These are phyloP conservation scores for Heliconius hermathena DNA, from an alignment of 1,140 invertebrate genomes.

Conservation along the genomic window DNA sequence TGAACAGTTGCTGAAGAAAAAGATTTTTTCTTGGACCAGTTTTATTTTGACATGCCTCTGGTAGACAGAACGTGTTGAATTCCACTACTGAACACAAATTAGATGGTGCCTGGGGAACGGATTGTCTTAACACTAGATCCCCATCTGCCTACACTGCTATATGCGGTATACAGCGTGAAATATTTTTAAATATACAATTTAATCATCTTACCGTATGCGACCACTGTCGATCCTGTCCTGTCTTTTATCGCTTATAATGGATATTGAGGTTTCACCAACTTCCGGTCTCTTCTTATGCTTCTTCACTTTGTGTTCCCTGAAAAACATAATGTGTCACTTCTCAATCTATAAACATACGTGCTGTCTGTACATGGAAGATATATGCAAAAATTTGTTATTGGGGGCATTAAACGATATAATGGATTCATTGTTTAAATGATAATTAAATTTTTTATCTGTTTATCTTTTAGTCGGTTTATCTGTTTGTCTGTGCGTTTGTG, in stretches of 20 bases:
- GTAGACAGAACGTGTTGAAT: not conserved
- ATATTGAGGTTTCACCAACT: constrained; percentile 60
- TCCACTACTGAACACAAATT: not conserved
- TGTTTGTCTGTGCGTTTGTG: no score
- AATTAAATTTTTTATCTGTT: no score
- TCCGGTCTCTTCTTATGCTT: constrained; percentile 56
- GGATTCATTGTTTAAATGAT: no score
- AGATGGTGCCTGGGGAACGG: not conserved
- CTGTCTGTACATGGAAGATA: no score
- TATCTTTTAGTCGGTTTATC: no score
- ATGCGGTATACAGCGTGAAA: not conserved
- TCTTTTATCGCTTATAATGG: constrained; percentile 65
- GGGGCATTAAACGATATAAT: no score
- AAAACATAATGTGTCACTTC: no score
- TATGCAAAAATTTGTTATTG: no score
- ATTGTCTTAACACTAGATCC: not conserved
- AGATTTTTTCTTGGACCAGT: no score
- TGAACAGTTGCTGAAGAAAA: no score
- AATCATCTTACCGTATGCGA: constrained; percentile 59
- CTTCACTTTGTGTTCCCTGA: constrained; percentile 60
- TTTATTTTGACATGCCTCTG: no score
- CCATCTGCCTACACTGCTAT: not conserved
- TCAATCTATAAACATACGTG: no score
- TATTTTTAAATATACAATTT: not conserved
- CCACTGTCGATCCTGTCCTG: constrained; percentile 58